Conservation (phyloP, 2,888 invertebrate species). For the Troglohyphantes excavatus region DNA sequence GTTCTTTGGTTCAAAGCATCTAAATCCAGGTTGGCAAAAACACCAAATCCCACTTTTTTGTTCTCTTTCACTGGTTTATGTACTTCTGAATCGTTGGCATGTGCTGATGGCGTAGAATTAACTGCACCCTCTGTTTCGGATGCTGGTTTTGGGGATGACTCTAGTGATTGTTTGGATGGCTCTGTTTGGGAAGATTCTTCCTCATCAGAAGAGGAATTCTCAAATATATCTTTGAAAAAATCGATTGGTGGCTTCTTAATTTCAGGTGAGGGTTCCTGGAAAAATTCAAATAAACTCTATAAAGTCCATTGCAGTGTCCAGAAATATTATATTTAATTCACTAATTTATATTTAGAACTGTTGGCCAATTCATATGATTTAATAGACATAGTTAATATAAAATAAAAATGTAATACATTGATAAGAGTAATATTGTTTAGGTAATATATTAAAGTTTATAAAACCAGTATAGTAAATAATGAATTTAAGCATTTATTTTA, state of each 20-base stretch:
- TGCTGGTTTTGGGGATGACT: neutral
- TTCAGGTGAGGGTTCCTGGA: conserved; percentile 80
- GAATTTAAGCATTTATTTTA: too few relatives aligned
- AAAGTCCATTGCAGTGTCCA: too few relatives aligned
- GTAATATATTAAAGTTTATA: too few relatives aligned
- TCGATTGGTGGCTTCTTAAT: conserved; percentile 86
- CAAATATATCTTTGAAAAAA: conserved; percentile 94
- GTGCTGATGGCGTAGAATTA: neutral
- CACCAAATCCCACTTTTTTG: conserved; percentile 67
- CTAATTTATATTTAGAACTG: too few relatives aligned
- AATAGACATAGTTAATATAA: too few relatives aligned
- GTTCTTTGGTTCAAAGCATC: conserved; percentile 78
- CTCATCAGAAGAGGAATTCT: conserved; percentile 88
- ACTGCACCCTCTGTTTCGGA: neutral
- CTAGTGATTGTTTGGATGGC: neutral
- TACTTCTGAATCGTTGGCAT: neutral
- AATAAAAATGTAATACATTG: too few relatives aligned
- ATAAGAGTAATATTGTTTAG: too few relatives aligned
- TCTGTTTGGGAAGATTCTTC: conserved; percentile 75
- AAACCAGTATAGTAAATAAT: too few relatives aligned
- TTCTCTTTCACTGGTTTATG: neutral
- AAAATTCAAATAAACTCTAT: neutral
- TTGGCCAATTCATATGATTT: too few relatives aligned
- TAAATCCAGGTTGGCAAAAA: conserved; percentile 80
- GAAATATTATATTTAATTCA: too few relatives aligned